Conservation (phyloP, 2,888 invertebrate genomes). For the Drosophila mulleri region DNA sequence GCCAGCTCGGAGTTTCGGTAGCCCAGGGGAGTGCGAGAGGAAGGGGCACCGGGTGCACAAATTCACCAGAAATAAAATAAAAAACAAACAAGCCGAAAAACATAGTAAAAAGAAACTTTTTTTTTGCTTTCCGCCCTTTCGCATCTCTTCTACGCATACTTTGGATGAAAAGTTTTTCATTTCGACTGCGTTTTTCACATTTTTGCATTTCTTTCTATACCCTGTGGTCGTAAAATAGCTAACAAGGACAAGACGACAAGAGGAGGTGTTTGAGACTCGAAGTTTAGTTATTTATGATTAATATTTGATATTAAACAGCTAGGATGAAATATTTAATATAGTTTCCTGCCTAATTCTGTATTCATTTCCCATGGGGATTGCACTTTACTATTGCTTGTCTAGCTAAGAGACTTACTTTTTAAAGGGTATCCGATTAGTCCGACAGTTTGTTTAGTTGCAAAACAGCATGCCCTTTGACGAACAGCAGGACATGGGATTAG, state of each 20-base stretch:
- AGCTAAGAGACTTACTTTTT: too few species aligned
- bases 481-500: slow-evolving; percentile 46
- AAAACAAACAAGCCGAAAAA: slow-evolving; percentile 28
- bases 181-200: slow-evolving; percentile 49
- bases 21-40: slow-evolving; percentile 18
- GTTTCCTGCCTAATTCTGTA: neutral
- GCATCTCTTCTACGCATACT: slow-evolving; percentile 52
- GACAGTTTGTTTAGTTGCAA: too few species aligned
- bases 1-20: slow-evolving; percentile 19
- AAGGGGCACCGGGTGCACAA: slow-evolving; percentile 24
- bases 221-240: slow-evolving; percentile 5
- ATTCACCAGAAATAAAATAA: slow-evolving; percentile 28
- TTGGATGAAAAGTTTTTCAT: slow-evolving; percentile 52
- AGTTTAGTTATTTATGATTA: neutral
- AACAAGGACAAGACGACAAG: neutral
- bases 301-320: neutral
- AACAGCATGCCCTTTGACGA: slow-evolving; percentile 14
- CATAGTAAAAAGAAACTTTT: slow-evolving; percentile 14
- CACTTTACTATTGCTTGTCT: neutral
- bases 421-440: neutral
- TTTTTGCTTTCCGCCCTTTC: slow-evolving; percentile 23
- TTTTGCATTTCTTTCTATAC: slow-evolving; percentile 32
- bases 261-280: too few species aligned
- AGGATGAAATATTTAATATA: neutral
- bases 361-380: too few species aligned